Percentiles rank a stretch among this genome's conserved stretches.
These are phyloP conservation scores for Lordiphosa fenestrarum DNA, from an alignment of 2,888 invertebrate genomes.

Conservation along the genomic window DNA sequence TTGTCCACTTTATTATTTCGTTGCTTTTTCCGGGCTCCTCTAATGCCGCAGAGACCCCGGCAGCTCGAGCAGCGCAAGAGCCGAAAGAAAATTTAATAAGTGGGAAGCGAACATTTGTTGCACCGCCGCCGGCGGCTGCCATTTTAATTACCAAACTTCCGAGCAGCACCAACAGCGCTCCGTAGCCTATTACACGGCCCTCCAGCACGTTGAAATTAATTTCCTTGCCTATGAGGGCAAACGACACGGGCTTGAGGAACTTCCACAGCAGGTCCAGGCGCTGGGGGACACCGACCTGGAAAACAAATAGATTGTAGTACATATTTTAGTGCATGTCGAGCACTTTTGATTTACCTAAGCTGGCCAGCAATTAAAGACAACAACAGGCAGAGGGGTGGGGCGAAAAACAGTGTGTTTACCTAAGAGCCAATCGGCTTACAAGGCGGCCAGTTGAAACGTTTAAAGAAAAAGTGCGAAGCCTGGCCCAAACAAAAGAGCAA, in stretches of 20 bases:
- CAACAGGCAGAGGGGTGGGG: background rate
- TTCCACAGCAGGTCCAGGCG: conserved; percentile 85
- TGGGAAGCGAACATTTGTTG: conserved; percentile 28
- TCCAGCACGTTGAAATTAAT: conserved; percentile 83
- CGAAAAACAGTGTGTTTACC: conserved; percentile 15
- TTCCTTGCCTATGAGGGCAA: conserved; percentile 89
- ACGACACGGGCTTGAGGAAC: conserved; percentile 88
- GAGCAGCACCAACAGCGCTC: conserved; percentile 79
- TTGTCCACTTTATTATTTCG: conserved; percentile 10
- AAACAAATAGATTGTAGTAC: conserved; percentile 11
- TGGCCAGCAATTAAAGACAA: conserved; percentile 1
- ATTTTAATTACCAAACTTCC: conserved; percentile 82
- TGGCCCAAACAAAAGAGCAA: conserved; percentile 5
- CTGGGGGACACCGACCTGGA: conserved; percentile 82
- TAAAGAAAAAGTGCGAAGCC: conserved; percentile 1
- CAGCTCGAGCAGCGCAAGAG: conserved; percentile 13
- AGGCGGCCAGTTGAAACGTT: conserved; percentile 12
- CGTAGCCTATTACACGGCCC: conserved; percentile 81
- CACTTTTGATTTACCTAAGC: background rate
- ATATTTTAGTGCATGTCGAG: background rate
- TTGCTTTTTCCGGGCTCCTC: background rate
- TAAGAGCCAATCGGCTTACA: conserved; percentile 28
- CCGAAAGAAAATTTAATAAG: conserved; percentile 47
- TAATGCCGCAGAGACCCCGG: conserved; percentile 24
- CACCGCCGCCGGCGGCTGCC: conserved; percentile 71